Conservation (phyloP, 2,888 invertebrate genomes). For the Lutraria lutraria region DNA sequence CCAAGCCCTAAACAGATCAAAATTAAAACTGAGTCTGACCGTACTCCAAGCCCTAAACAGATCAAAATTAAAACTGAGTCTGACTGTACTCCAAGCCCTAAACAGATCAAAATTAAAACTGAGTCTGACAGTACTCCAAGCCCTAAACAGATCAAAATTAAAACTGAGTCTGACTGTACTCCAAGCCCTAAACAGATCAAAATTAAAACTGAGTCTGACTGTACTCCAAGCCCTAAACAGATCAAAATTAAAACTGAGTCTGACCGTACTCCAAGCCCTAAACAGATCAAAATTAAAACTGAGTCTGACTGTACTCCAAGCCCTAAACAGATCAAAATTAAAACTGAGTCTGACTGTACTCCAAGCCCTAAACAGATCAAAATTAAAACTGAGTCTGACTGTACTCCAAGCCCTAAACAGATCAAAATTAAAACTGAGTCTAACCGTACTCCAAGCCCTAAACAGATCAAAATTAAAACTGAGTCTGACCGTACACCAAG, state of each 20-base stretch:
- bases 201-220: constrained; percentile 85
- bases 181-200: constrained; percentile 83
- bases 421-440: constrained; percentile 81
- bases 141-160: constrained; percentile 83
- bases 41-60: constrained; percentile 84
- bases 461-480: constrained; percentile 73
- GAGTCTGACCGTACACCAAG: constrained; percentile 85
- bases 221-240: constrained; percentile 84
- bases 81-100: constrained; percentile 86
- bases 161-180: constrained; percentile 85
- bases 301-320: constrained; percentile 85
- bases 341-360: constrained; percentile 85
- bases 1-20: constrained; percentile 83
- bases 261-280: constrained; percentile 86
- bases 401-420: constrained; percentile 84
- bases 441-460: constrained; percentile 86
- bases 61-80: constrained; percentile 81
- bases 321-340: constrained; percentile 83
- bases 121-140: constrained; percentile 85
- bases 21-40: constrained; percentile 85
- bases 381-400: constrained; percentile 85
- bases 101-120: constrained; percentile 73
- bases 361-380: constrained; percentile 83
- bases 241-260: constrained; percentile 81
- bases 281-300: constrained; percentile 73